These are phyloP conservation scores for Anarsia innoxiella DNA, from an alignment of 2,888 invertebrate genomes.

Conservation along the genomic window DNA sequence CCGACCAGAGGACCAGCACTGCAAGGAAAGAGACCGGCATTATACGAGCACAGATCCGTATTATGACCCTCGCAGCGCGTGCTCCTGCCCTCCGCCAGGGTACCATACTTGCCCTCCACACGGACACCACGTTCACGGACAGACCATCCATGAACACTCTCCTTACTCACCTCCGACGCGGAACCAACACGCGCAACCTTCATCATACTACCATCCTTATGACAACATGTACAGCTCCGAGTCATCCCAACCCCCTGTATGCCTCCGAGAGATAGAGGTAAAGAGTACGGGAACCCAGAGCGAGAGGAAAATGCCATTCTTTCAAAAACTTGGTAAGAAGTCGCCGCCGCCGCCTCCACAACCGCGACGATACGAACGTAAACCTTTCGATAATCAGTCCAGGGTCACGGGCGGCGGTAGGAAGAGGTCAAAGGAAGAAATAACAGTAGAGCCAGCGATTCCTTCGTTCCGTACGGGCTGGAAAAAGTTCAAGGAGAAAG, in stretches of 20 bases:
- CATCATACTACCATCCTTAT: conserved; percentile 15
- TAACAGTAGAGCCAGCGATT: conserved; percentile 18
- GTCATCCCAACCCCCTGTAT: conserved; percentile 37
- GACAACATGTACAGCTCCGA: conserved; percentile 23
- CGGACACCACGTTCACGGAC: conserved; percentile 8
- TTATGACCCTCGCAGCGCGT: no score
- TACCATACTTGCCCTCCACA: conserved; percentile 9
- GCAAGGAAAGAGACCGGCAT: not conserved
- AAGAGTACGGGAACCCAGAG: conserved; percentile 61
- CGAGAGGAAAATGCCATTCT: conserved; percentile 48
- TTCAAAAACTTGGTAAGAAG: conserved; percentile 44
- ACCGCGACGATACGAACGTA: not conserved
- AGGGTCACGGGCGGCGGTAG: conserved; percentile 1
- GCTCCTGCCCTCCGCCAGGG: conserved; percentile 8
- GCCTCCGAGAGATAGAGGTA: conserved; percentile 61
- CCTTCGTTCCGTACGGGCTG: conserved; percentile 33
- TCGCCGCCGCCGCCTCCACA: conserved; percentile 20
- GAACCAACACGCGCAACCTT: conserved; percentile 22
- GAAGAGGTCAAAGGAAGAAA: not conserved
- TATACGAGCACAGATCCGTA: no score
- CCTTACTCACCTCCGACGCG: not conserved
- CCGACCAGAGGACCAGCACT: not conserved
- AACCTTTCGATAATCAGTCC: not conserved
- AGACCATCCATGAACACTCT: conserved; percentile 14
- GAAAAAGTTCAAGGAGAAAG: conserved; percentile 39